phyloP scores from a whole-genome alignment of 2,888 invertebrate genomes.

The Microctonus aethiopoides region DNA sequence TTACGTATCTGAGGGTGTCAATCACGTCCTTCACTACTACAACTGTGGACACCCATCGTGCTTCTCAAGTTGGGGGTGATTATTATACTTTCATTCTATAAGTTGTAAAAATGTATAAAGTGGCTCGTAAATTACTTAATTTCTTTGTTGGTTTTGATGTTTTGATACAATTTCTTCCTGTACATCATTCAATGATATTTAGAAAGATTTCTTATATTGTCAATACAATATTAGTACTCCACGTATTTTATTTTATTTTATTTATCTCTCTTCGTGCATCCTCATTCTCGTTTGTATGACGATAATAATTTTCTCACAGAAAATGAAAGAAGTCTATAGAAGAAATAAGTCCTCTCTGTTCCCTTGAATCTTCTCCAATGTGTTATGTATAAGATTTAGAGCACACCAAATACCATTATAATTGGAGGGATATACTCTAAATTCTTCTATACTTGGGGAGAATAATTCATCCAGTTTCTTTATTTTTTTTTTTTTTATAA shows the following conservation, averaged over 20 bases:
- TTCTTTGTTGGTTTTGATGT: background rate
- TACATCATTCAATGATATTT: background rate
- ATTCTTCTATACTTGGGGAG: background rate
- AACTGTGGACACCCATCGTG: background rate
- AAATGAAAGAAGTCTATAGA: background rate
- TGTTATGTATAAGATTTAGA: background rate
- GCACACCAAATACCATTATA: background rate
- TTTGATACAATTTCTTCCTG: background rate
- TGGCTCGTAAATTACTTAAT: conserved; percentile 1
- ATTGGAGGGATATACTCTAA: background rate
- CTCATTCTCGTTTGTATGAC: background rate
- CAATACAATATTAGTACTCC: background rate
- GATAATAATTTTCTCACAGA: background rate
- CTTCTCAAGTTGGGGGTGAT: background rate
- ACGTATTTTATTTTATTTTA: no score
- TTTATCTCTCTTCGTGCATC: background rate
- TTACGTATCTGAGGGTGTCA: background rate
- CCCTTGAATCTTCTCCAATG: background rate
- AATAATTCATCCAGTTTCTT: background rate
- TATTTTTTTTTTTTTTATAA: background rate
- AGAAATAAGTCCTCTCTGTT: background rate
- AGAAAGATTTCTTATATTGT: background rate
- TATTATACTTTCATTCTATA: conserved; percentile 1
- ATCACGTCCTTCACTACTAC: background rate
- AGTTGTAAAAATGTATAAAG: background rate